phyloP scores from a whole-genome alignment of 2,797 vertebrate species.

The Enteromius treurensis region DNA sequence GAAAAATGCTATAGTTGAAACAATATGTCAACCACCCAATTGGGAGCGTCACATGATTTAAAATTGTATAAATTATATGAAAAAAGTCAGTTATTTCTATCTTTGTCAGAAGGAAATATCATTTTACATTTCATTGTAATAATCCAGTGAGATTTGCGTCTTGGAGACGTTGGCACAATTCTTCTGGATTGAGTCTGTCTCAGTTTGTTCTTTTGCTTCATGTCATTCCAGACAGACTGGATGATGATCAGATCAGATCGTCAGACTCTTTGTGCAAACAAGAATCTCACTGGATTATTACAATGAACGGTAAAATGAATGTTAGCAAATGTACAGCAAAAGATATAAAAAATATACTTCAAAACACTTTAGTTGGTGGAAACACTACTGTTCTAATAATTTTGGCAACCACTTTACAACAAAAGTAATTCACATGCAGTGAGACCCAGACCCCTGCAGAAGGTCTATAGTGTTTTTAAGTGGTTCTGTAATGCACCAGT shows the following conservation, averaged over 20 bases:
- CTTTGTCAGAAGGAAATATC: too few species aligned
- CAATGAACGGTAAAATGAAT: background rate
- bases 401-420: background rate
- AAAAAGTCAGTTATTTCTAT: too few species aligned
- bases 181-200: too few species aligned
- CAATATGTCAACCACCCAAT: background rate
- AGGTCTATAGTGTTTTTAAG: background rate
- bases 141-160: background rate
- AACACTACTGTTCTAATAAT: background rate
- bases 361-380: background rate
- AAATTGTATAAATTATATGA: background rate
- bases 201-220: too few species aligned
- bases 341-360: too few species aligned
- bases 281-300: background rate
- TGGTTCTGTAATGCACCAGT: background rate
- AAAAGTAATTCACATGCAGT: background rate
- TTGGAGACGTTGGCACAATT: too few species aligned
- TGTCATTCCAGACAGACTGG: background rate
- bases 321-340: background rate
- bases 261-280: background rate
- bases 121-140: too few species aligned
- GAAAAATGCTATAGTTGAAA: background rate
- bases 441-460: background rate
- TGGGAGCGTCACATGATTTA: background rate
- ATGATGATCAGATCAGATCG: background rate